Evolutionary conservation across 2,113 vertebrate species (phyloP), one percentile per base, ranked within the genome.

Genomic region (Ptilonorhynchus violaceus): DNA sequence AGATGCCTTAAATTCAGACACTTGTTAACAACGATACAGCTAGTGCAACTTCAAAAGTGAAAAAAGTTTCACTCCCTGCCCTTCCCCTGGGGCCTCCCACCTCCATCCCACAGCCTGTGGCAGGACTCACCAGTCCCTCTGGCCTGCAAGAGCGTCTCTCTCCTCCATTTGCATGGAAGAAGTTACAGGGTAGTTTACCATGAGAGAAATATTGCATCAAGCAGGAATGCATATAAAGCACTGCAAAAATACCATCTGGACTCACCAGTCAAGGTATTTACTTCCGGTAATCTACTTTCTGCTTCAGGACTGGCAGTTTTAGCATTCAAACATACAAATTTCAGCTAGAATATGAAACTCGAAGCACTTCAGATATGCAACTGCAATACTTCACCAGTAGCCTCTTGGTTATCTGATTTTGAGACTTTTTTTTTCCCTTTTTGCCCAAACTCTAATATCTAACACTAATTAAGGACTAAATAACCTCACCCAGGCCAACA

Each of bases 21-120:
- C 52, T 53, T 88, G 42, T 70, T 67, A 70, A 85, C 68, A 93
- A 75, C 11, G 11, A 85, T 8, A 69, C 27, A 79, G 62, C 78
- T 52, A 89, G 62, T 1, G 5, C 37, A 84, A 93, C 60, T 93
- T 92, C 92, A 94, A 64, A 92, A 94, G 52, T 56, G 14, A 44
- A 80, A 52, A 72, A 70, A 69, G 86, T 89, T 95, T 93, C 91
- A 91, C 91, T 80, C 33, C 46, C 37, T 94, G 90, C 77, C 88
- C 50, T 85, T 83, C 52, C 87, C 64, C 70, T 68, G 87, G n/a
- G 63, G 88, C 78, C 41, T 91, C 60, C 39, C 79, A 86, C 74
- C 90, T 96, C 90, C 93, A 93, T 76, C 70, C 77, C 84, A 93
- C 25, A 75, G 73, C 78, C 77, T 50, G 79, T 47, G 64, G 94